Conservation (phyloP, 1,140 invertebrate species). For the Diploscapter pachys region DNA sequence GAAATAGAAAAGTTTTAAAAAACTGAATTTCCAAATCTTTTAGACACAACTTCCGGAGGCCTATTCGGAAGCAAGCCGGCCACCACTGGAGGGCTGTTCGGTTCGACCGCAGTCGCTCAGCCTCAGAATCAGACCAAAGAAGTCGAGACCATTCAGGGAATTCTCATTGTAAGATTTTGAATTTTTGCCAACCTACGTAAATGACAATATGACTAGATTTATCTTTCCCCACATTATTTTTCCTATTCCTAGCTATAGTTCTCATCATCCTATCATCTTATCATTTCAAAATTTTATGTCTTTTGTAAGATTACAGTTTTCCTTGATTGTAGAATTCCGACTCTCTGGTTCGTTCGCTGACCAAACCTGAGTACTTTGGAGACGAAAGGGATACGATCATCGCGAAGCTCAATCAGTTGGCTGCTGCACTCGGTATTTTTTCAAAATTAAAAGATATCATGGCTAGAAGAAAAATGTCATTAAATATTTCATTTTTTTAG, state of each 20-base stretch:
- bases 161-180: constrained; percentile 6
- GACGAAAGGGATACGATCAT: constrained; percentile 29
- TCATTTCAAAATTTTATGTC: constrained; percentile 3
- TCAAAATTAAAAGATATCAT: too few species aligned
- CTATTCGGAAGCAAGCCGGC: constrained; percentile 9
- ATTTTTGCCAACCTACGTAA: neutral
- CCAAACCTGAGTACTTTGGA: constrained; percentile 23
- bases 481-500: too few species aligned
- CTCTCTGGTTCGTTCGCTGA: constrained; percentile 24
- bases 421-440: too few species aligned
- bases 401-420: constrained; percentile 32
- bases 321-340: constrained; percentile 23
- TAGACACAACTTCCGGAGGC: too few species aligned
- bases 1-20: too few species aligned
- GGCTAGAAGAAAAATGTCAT: too few species aligned
- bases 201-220: constrained; percentile 11
- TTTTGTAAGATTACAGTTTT: constrained; percentile 6
- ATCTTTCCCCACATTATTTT: neutral
- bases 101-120: constrained; percentile 11
- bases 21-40: too few species aligned
- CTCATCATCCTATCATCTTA: neutral
- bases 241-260: too few species aligned
- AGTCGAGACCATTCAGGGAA: constrained; percentile 1
- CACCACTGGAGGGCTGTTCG: constrained; percentile 12
- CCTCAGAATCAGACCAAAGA: too few species aligned